Percentiles rank a stretch among this genome's conserved stretches.
phyloP scores from a whole-genome alignment of 2,888 invertebrate species.

The Pasiphila rectangulata region DNA sequence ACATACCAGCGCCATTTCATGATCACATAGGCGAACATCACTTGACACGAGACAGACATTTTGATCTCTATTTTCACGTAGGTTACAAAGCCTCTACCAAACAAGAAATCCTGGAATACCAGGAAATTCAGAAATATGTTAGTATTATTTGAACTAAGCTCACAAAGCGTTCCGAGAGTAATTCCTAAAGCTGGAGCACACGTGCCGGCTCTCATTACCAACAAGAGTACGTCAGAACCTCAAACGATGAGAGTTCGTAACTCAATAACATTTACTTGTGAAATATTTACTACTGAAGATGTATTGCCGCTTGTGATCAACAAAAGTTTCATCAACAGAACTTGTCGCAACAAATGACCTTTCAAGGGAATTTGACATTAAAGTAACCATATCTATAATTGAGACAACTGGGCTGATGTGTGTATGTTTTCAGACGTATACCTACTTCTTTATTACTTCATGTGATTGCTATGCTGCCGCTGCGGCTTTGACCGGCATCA shows the following conservation, averaged over 20 bases:
- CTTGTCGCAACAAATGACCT: slow-evolving; percentile 19
- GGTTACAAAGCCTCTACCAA: not conserved
- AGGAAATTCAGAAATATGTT: slow-evolving; percentile 16
- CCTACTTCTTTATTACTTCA: slow-evolving; percentile 5
- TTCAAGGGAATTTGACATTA: slow-evolving; percentile 17
- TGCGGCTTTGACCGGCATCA: slow-evolving; percentile 67
- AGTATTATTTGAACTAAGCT: slow-evolving; percentile 8
- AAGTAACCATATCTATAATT: slow-evolving; percentile 20
- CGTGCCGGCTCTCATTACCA: slow-evolving; percentile 9
- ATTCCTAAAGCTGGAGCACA: slow-evolving; percentile 8
- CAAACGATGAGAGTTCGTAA: slow-evolving; percentile 1
- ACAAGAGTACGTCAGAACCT: slow-evolving; percentile 2
- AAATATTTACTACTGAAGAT: not conserved
- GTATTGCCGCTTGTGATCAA: slow-evolving; percentile 4
- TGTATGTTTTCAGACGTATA: not conserved
- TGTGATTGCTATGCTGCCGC: slow-evolving; percentile 29
- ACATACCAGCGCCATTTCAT: too few species aligned
- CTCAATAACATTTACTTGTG: not conserved
- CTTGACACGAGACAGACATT: too few species aligned
- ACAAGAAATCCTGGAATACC: not conserved
- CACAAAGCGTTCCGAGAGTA: slow-evolving; percentile 6
- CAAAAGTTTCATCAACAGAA: slow-evolving; percentile 6
- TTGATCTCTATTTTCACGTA: not conserved
- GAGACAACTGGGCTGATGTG: slow-evolving; percentile 13
- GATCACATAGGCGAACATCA: too few species aligned